Evolutionary conservation across 2,888 invertebrate genomes (phyloP).

Genomic region (Trichopria drosophilae): DNA sequence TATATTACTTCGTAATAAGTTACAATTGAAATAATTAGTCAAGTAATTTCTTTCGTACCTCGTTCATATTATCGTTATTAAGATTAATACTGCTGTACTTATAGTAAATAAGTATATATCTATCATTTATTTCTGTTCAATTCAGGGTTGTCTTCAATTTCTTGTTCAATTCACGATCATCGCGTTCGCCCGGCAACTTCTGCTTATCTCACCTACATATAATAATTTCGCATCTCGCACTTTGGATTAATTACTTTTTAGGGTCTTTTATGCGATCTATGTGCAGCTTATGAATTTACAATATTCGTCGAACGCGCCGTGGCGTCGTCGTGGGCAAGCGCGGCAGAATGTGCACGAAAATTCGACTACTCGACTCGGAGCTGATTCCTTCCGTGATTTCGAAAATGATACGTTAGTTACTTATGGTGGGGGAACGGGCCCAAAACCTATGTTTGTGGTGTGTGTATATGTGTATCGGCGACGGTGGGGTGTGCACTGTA

Average conservation of each 20-base stretch:
- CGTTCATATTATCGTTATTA: conserved; percentile 40
- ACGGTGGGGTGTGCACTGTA: no score
- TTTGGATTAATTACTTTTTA: conserved; percentile 1
- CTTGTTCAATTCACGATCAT: conserved; percentile 23
- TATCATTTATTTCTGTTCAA: conserved; percentile 31
- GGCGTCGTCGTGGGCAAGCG: no score
- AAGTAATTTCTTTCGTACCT: conserved; percentile 39
- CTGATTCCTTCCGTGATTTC: no score
- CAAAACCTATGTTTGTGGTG: no score
- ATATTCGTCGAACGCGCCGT: no score
- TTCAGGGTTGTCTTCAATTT: conserved; percentile 21
- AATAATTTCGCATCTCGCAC: background rate
- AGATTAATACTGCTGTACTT: conserved; percentile 52
- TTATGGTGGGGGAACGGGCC: no score
- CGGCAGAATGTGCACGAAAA: no score
- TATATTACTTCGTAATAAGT: conserved; percentile 32
- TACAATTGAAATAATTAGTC: conserved; percentile 41
- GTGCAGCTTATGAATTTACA: no score
- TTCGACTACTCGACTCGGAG: no score
- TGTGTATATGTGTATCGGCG: no score
- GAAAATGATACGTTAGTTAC: no score
- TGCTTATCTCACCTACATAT: conserved; percentile 8
- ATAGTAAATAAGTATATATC: conserved; percentile 46
- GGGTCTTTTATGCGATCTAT: no score
- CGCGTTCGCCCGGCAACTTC: conserved; percentile 15